Evolutionary conservation across 1,140 invertebrate species (phyloP).

Genomic region (Drosophila ohnishii): DNA sequence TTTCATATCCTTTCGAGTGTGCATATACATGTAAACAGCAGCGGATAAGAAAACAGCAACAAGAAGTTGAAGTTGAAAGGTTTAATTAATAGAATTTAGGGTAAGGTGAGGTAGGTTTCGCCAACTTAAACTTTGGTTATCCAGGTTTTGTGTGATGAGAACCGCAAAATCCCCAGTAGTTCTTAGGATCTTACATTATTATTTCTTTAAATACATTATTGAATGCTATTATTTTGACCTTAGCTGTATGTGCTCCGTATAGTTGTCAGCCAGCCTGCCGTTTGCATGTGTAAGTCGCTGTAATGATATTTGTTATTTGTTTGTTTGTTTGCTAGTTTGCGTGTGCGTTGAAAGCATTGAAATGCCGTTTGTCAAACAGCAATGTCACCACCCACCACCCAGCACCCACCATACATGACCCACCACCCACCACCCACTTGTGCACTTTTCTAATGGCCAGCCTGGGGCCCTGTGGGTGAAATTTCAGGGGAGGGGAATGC

Average conservation of each 20-base stretch:
- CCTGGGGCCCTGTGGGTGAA: conserved; percentile 15
- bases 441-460: conserved; percentile 75
- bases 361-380: conserved; percentile 72
- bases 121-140: too few species aligned
- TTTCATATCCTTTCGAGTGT: conserved; percentile 78
- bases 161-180: too few species aligned
- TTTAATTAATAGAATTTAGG: neutral
- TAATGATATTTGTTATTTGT: conserved; percentile 76
- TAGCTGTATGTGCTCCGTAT: conserved; percentile 14
- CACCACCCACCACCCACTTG: conserved; percentile 17
- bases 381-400: conserved; percentile 4
- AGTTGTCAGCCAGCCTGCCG: conserved; percentile 65
- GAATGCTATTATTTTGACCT: neutral
- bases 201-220: too few species aligned
- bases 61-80: neutral
- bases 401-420: neutral
- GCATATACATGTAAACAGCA: conserved; percentile 28
- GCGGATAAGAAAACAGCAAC: neutral
- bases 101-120: neutral
- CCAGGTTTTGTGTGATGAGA: neutral
- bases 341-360: conserved; percentile 76
- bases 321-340: conserved; percentile 55
- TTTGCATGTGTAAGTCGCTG: conserved; percentile 77
- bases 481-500: conserved; percentile 29
- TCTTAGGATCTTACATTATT: neutral